Evolutionary conservation across 2,797 vertebrate genomes (phyloP).

Genomic region (Urophycis tenuis): DNA sequence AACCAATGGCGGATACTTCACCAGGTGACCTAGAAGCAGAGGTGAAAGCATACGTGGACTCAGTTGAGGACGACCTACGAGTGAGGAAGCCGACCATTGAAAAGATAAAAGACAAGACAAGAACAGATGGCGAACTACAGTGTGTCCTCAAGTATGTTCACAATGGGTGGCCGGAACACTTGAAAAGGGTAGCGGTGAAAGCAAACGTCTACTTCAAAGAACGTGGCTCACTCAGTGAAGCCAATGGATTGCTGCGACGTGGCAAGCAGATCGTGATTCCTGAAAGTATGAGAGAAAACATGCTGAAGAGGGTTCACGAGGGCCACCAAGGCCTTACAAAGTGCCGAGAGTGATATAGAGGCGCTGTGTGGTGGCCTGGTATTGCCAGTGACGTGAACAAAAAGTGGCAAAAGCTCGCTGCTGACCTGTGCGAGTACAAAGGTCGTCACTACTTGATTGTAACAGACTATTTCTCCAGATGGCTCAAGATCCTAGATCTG

Average conservation of each 20-base stretch:
- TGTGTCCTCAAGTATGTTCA: neutral
- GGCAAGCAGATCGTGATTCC: constrained; percentile 11
- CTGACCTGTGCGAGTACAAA: constrained; percentile 2
- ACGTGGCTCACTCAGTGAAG: constrained; percentile 1
- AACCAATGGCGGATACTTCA: neutral
- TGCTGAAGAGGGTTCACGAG: constrained; percentile 8
- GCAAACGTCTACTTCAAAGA: neutral
- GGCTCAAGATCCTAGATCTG: neutral
- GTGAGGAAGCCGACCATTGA: neutral
- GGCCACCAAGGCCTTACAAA: constrained; percentile 18
- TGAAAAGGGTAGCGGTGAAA: neutral
- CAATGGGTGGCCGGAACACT: constrained; percentile 1
- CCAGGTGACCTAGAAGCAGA: neutral
- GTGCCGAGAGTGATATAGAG: neutral
- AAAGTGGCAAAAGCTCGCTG: constrained; percentile 1
- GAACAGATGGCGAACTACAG: neutral
- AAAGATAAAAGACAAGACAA: constrained; percentile 3
- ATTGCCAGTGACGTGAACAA: neutral
- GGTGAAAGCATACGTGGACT: neutral
- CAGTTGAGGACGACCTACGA: neutral
- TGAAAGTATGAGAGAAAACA: constrained; percentile 10
- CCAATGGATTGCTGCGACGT: neutral
- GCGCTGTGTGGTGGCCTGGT: constrained; percentile 13
- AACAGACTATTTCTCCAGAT: neutral
- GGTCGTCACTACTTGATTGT: neutral